Percentiles rank a stretch among this genome's conserved stretches.
Evolutionary conservation across 2,888 invertebrate species (phyloP).

Genomic region (Oligia fasciuncula): DNA sequence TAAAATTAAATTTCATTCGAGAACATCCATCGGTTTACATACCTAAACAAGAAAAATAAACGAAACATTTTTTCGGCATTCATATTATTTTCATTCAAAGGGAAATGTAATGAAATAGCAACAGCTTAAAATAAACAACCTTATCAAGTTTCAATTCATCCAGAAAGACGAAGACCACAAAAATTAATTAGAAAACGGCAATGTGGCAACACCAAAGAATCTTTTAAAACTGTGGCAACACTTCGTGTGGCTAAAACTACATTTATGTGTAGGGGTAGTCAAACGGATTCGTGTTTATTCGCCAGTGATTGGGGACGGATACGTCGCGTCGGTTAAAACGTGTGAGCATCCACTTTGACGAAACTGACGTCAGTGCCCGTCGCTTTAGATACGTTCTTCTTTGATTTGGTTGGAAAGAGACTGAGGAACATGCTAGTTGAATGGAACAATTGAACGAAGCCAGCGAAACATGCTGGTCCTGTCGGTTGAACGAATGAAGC

Average conservation of each 20-base stretch:
- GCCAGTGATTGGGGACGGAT: constrained; percentile 44
- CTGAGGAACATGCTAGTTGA: not conserved
- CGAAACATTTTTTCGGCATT: not conserved
- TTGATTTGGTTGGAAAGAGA: not conserved
- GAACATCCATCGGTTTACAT: too few species aligned
- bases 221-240: constrained; percentile 7
- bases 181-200: not conserved
- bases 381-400: constrained; percentile 7
- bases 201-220: not conserved
- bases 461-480: not conserved
- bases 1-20: too few species aligned
- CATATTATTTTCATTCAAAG: constrained; percentile 3
- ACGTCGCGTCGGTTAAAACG: constrained; percentile 26
- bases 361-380: not conserved
- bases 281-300: constrained; percentile 24
- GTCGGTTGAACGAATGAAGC: not conserved
- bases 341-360: constrained; percentile 38
- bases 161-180: not conserved
- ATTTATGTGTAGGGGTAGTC: not conserved
- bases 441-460: constrained; percentile 1
- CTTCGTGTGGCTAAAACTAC: not conserved
- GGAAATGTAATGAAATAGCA: not conserved
- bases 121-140: not conserved
- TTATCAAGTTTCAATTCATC: not conserved
- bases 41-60: not conserved